Conservation (phyloP, 2,113 vertebrate species). For the Channa argus region DNA sequence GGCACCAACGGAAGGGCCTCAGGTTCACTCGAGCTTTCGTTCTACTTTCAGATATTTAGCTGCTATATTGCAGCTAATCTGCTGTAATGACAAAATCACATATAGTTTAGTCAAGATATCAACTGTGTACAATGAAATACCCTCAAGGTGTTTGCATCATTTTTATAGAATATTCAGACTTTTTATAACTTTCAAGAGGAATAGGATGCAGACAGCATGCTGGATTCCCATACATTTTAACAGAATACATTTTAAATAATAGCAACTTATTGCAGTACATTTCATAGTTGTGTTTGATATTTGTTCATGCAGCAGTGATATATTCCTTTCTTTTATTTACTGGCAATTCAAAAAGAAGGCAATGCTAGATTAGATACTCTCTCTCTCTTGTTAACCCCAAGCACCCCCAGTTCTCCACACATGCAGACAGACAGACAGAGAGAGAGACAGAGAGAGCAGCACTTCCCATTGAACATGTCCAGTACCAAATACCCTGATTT, state of each 20-base stretch:
- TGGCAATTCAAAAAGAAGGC: conserved; percentile 12
- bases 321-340: conserved; percentile 21
- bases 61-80: neutral
- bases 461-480: conserved; percentile 17
- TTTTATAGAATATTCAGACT: neutral
- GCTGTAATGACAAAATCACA: neutral
- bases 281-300: neutral
- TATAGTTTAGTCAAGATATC: too few relatives aligned
- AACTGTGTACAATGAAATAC: too few relatives aligned
- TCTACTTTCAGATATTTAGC: conserved; percentile 5
- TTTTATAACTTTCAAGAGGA: neutral
- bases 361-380: conserved; percentile 12
- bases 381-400: neutral
- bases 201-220: neutral
- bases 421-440: too few relatives aligned
- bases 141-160: neutral
- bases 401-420: too few relatives aligned
- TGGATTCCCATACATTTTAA: neutral
- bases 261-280: neutral
- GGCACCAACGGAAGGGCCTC: neutral
- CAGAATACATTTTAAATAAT: conserved; percentile 5
- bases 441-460: neutral
- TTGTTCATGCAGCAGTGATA: conserved; percentile 36
- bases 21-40: neutral
- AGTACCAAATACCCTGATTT: conserved; percentile 41